phyloP scores from a whole-genome alignment of 2,888 invertebrate genomes.

The Diarsia brunnea region DNA sequence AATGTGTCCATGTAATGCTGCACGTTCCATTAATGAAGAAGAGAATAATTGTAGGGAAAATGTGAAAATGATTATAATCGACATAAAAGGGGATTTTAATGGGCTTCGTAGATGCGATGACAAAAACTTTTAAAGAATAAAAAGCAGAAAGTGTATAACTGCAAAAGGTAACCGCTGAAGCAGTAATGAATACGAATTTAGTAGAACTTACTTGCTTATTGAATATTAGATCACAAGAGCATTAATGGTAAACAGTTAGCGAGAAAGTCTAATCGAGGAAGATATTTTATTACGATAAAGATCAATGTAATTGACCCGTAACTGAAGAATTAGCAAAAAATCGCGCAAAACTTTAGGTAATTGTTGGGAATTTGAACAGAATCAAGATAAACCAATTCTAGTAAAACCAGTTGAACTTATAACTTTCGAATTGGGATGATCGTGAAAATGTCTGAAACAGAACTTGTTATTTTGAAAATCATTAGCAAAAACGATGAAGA shows the following conservation, averaged over 20 bases:
- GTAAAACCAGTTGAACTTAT: conserved; percentile 65
- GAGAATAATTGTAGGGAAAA: conserved; percentile 6
- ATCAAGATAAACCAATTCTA: conserved; percentile 77
- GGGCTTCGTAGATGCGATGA: conserved; percentile 2
- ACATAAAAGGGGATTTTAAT: conserved; percentile 50
- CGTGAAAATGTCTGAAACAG: conserved; percentile 73
- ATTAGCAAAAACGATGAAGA: conserved; percentile 37
- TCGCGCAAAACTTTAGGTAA: conserved; percentile 58
- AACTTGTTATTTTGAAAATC: conserved; percentile 26
- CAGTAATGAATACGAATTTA: conserved; percentile 20
- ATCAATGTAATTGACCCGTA: conserved; percentile 68
- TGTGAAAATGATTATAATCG: conserved; percentile 33
- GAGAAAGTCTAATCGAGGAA: conserved; percentile 52
- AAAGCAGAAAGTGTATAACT: conserved; percentile 14
- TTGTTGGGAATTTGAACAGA: conserved; percentile 68
- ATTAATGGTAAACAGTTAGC: conserved; percentile 28
- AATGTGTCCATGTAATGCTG: background rate
- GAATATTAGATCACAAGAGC: conserved; percentile 19
- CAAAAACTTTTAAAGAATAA: conserved; percentile 30
- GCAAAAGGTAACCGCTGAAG: conserved; percentile 10
- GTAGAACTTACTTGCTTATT: conserved; percentile 2
- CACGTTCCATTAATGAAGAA: background rate
- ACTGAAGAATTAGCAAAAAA: conserved; percentile 52
- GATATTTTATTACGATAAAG: conserved; percentile 62
- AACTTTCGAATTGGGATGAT: conserved; percentile 70